Evolutionary conservation across 1,140 invertebrate genomes (phyloP), one percentile per base, ranked within the genome.

Genomic region (Xylocopa sonorina): DNA sequence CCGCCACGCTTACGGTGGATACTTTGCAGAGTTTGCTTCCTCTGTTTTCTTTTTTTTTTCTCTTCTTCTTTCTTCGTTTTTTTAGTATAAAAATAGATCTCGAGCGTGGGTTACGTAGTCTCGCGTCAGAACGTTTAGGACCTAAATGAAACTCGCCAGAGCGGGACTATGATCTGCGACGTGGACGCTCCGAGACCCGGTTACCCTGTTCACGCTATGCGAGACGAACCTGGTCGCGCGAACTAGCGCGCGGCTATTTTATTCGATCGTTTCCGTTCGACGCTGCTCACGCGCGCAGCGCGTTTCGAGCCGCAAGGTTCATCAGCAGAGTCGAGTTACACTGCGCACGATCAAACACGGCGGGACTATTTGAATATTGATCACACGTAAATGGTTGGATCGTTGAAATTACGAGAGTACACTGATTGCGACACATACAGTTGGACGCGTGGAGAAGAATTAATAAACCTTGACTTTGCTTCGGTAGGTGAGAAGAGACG

Each of bases 1-100:
- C 10, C 41, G 7, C 29, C 27, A 21, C 27, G 67, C 5, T 10
- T 32, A 18, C 38, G 16, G 18, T 21, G 18, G 24, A 18, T 24
- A 24, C 62, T 24, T 78, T 48, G 60, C 9, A 27, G 38, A 27
- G 14, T 32, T 57, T 84, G 34, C 50, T 24, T 43, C 43, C 14
- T 32, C 43, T 63, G 74, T 9, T 51, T 10, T n/a, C 71, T 43
- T 32, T 16, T 34, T 43, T 16, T n/a, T 0, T 43, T 76, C n/a
- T 58, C 60, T 69, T 69, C 41, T 32, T 58, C 7, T 27, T 10
- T 9, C 50, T 69, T 60, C 29, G 6, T 50, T 55, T 66, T 66
- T 87, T 90, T 90, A 79, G 86, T 92, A 91, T 80, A 90, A 90
- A 89, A 90, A 91, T 91, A 92, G 89, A 89, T 88, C 88, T 85